These are phyloP conservation scores for Herpetotheres cachinnans DNA, from an alignment of 2,113 vertebrate genomes.

Conservation along the genomic window DNA sequence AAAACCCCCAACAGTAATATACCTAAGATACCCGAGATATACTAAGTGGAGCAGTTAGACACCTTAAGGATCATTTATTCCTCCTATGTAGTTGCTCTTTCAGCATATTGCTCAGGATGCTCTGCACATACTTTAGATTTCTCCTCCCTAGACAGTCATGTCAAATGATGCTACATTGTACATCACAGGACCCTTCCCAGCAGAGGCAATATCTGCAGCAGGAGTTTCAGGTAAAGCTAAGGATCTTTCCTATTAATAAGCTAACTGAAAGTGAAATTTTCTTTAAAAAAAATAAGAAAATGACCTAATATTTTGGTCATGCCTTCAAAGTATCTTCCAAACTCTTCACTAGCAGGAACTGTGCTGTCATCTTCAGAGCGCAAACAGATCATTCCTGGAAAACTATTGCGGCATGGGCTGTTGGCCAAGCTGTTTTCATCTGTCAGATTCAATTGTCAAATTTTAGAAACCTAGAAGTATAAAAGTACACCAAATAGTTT, in stretches of 20 bases:
- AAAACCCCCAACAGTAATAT: background rate
- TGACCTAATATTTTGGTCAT: background rate
- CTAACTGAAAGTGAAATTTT: background rate
- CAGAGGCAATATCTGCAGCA: background rate
- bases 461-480: background rate
- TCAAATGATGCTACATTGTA: rapidly evolving
- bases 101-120: background rate
- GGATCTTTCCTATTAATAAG: background rate
- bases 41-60: background rate
- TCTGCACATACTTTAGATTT: background rate
- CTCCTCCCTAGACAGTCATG: background rate
- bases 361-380: background rate
- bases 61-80: background rate
- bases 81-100: background rate
- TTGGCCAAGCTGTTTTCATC: background rate
- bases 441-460: background rate
- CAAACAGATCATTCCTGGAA: background rate
- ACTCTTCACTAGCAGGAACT: background rate
- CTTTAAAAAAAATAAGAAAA: background rate
- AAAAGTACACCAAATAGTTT: background rate
- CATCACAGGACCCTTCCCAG: background rate
- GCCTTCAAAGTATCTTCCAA: background rate
- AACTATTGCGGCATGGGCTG: background rate
- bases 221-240: background rate
- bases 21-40: background rate